Percentiles rank a stretch among this genome's conserved stretches.
phyloP scores from a whole-genome alignment of 2,113 vertebrate species.

The Ursus arctos region DNA sequence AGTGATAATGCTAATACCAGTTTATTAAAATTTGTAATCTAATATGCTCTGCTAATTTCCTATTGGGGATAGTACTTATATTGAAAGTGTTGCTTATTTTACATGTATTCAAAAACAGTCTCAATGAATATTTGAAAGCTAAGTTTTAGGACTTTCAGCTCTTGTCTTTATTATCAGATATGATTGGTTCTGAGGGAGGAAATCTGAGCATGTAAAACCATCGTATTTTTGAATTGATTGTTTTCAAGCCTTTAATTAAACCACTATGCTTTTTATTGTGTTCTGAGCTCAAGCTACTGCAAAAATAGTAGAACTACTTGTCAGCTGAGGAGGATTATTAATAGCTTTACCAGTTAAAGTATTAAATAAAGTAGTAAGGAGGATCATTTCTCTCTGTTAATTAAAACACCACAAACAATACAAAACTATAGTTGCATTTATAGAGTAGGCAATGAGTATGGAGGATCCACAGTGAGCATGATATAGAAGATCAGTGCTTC shows the following conservation, averaged over 20 bases:
- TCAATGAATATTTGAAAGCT: conserved; percentile 42
- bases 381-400: conserved; percentile 46
- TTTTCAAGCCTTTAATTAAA: conserved; percentile 73
- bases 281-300: conserved; percentile 7
- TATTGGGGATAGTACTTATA: conserved; percentile 54
- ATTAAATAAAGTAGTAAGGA: conserved; percentile 9
- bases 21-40: conserved; percentile 78
- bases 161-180: conserved; percentile 69
- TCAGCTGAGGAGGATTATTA: conserved; percentile 52
- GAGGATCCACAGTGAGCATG: background rate
- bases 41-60: conserved; percentile 76
- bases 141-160: conserved; percentile 58
- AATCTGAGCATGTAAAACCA: conserved; percentile 60
- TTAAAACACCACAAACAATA: conserved; percentile 18
- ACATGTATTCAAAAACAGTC: conserved; percentile 60
- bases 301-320: conserved; percentile 35
- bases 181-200: conserved; percentile 48
- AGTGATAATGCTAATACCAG: conserved; percentile 64
- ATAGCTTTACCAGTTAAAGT: conserved; percentile 39
- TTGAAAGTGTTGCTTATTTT: conserved; percentile 67
- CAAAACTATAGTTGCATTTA: background rate
- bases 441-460: background rate
- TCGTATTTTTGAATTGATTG: conserved; percentile 55
- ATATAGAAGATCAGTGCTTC: background rate
- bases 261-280: background rate